phyloP scores from a whole-genome alignment of 1,140 invertebrate species.

The Drosophila orosa region DNA sequence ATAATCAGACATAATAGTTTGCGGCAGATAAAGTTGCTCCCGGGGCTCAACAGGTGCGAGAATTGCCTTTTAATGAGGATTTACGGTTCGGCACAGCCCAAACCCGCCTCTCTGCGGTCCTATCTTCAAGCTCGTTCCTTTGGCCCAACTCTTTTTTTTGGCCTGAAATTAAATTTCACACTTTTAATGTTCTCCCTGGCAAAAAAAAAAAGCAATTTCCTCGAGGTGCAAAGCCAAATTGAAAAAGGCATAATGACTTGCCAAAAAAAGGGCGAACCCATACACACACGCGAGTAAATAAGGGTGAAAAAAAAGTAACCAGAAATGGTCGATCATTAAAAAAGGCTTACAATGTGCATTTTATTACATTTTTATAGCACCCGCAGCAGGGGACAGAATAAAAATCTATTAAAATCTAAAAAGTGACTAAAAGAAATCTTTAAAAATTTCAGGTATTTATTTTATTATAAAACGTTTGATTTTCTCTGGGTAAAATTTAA shows the following conservation, averaged over 20 bases:
- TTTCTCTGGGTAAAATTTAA: background rate
- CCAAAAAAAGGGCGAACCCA: conserved; percentile 24
- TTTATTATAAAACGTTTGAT: background rate
- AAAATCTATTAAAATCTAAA: conserved; percentile 39
- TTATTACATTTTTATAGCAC: conserved; percentile 69
- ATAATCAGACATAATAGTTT: conserved; percentile 78
- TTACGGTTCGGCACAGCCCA: conserved; percentile 32
- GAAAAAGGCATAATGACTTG: conserved; percentile 76
- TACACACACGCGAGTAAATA: conserved; percentile 17
- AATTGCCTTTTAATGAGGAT: conserved; percentile 71
- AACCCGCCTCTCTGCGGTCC: conserved; percentile 3
- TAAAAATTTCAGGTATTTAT: background rate
- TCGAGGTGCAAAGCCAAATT: conserved; percentile 74
- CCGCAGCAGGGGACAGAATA: conserved; percentile 39
- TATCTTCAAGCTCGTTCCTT: conserved; percentile 40
- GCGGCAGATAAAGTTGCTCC: conserved; percentile 56
- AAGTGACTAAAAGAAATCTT: conserved; percentile 26
- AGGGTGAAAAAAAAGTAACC: conserved; percentile 18
- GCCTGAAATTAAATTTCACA: conserved; percentile 71
- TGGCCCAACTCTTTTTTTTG: conserved; percentile 41
- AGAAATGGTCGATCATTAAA: conserved; percentile 72
- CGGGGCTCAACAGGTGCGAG: conserved; percentile 61
- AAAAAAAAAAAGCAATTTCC: conserved; percentile 76
- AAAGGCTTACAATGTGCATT: conserved; percentile 71
- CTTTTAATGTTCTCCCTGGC: conserved; percentile 64